A percentile compares a stretch with the other conserved stretches of the same genome.
phyloP scores from a whole-genome alignment of 2,113 vertebrate genomes.

The Anoura caudifer region DNA sequence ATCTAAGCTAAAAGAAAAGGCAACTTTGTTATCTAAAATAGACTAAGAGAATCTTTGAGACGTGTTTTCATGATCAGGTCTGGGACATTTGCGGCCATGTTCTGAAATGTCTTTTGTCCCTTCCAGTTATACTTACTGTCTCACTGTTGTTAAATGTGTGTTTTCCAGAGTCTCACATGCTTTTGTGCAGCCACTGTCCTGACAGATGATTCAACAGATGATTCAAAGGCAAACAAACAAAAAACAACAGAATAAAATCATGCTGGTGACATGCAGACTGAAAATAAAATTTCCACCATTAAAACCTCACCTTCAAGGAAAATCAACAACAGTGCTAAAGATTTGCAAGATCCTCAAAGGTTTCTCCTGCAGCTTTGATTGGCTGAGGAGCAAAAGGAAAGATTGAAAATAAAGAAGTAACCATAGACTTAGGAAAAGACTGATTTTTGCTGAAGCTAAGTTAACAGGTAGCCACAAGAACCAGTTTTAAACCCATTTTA shows the following conservation, averaged over 20 bases:
- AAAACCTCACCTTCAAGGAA: neutral
- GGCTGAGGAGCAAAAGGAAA: neutral
- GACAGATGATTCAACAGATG: neutral
- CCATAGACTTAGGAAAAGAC: neutral
- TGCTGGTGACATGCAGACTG: neutral
- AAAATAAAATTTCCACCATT: neutral
- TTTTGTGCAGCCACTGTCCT: neutral
- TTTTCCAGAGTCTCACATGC: neutral
- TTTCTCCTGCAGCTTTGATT: neutral
- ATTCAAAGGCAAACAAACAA: neutral
- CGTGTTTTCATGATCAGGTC: neutral
- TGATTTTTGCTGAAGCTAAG: neutral
- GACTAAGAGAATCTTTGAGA: neutral
- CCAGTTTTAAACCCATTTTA: neutral
- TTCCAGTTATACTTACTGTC: neutral
- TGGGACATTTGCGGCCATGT: neutral
- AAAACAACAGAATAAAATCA: neutral
- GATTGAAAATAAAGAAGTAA: neutral
- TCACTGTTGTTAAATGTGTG: neutral
- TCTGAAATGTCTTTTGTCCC: neutral
- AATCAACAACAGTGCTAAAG: neutral
- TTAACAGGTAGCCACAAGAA: neutral
- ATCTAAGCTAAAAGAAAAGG: neutral
- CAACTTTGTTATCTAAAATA: neutral
- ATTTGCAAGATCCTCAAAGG: neutral